Conservation (phyloP, 2,888 invertebrate genomes). For the Pammene fasciana region DNA sequence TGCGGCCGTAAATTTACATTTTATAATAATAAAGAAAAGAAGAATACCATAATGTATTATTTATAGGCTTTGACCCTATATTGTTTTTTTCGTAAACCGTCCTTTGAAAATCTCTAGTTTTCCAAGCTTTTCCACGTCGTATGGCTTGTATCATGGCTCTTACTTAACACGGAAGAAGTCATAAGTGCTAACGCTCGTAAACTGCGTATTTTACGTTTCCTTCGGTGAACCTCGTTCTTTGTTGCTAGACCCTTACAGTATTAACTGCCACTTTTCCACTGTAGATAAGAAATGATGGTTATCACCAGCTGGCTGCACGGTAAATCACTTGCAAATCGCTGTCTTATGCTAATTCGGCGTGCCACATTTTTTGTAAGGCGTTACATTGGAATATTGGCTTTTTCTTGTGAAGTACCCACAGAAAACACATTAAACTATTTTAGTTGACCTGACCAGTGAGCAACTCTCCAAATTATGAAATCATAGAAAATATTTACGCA, state of each 20-base stretch:
- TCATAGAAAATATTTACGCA: no score
- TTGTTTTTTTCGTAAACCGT: no score
- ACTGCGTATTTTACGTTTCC: slow-evolving; percentile 7
- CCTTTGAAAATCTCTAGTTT: neutral
- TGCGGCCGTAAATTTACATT: neutral
- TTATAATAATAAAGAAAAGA: neutral
- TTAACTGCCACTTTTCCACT: slow-evolving; percentile 31
- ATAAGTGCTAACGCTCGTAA: slow-evolving; percentile 33
- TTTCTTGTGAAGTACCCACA: neutral
- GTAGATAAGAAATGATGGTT: slow-evolving; percentile 47
- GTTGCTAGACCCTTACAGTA: slow-evolving; percentile 25
- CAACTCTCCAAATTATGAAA: no score
- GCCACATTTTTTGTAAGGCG: slow-evolving; percentile 35
- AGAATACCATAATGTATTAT: no score
- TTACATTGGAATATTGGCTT: slow-evolving; percentile 12
- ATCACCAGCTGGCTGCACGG: slow-evolving; percentile 41
- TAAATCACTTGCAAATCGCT: slow-evolving; percentile 50
- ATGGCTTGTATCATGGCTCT: neutral
- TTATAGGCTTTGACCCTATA: no score
- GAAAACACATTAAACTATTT: no score
- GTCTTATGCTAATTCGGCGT: slow-evolving; percentile 49
- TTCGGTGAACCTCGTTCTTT: slow-evolving; percentile 23
- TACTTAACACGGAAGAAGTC: slow-evolving; percentile 1
- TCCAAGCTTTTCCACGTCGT: neutral
- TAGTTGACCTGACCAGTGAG: no score